These are phyloP conservation scores for Drosophila cognata DNA, from an alignment of 2,888 invertebrate genomes.

Conservation along the genomic window DNA sequence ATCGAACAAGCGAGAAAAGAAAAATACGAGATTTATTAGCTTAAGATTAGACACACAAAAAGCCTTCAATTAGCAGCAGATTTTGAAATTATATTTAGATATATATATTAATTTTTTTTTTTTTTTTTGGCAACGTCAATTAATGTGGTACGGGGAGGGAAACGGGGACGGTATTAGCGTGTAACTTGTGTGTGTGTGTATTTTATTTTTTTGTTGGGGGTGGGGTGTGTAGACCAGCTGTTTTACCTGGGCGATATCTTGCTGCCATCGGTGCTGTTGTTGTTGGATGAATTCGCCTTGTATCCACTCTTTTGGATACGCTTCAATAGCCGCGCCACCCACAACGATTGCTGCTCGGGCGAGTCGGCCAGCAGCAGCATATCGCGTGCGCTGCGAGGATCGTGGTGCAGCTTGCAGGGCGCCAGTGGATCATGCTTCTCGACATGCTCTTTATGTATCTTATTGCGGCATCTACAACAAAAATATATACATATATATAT, in stretches of 20 bases:
- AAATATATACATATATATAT: background rate
- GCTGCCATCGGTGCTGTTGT: conserved; percentile 87
- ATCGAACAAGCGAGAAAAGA: conserved; percentile 64
- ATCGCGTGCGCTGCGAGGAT: conserved; percentile 97
- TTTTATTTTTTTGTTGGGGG: background rate
- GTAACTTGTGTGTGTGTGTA: background rate
- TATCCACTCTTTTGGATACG: conserved; percentile 97
- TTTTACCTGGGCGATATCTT: conserved; percentile 91
- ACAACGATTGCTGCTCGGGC: conserved; percentile 94
- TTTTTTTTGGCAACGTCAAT: conserved; percentile 53
- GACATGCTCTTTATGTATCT: conserved; percentile 99
- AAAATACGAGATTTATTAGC: conserved; percentile 61
- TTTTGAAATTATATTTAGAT: background rate
- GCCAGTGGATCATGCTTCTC: conserved; percentile 93
- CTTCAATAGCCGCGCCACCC: conserved; percentile 96
- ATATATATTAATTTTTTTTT: background rate
- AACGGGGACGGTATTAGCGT: background rate
- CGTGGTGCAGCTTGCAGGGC: conserved; percentile 98
- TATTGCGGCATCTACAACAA: conserved; percentile 94
- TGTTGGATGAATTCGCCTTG: conserved; percentile 91
- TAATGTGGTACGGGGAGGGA: background rate
- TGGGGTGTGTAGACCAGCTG: conserved; percentile 4
- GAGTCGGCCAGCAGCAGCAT: conserved; percentile 94
- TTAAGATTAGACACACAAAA: conserved; percentile 52
- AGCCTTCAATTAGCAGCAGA: conserved; percentile 47